Evolutionary conservation across 2,113 vertebrate species (phyloP), one percentile per base, ranked within the genome.

Genomic region (Misgurnus anguillicaudatus): DNA sequence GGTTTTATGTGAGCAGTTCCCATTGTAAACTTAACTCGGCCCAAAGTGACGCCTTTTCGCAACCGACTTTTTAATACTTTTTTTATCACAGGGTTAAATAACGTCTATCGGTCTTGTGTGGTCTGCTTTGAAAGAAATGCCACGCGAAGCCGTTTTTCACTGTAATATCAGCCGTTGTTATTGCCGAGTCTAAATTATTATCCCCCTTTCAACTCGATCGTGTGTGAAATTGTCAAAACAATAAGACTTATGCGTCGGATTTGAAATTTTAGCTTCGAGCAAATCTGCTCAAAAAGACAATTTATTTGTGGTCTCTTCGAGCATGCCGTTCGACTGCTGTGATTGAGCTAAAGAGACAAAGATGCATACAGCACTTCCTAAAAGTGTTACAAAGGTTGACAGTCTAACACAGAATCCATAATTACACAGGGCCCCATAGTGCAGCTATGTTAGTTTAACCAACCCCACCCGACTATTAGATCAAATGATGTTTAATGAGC

Each of bases 401-500:
- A 83, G 75, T 62, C 75, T 13, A 67, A 66, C 69, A 73, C 58
- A 62, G 17, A 65, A 71, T 79, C 38, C 64, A 64, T 81, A 81
- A 83, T 85, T 81, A 85, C 76, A 75, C 38, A 75, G 71, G 86
- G 85, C 84, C 90, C 86, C 88, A 31, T 87, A 90, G 90, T 87
- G 88, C 89, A 89, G 88, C 88, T 89, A 82, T 90, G 90, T 88
- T 91, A 88, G 84, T 91, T 91, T 90, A 92, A 90, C 85, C 86
- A 85, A 57, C 91, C 90, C 89, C 90, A 88, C 91, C 91, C 85
- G 87, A 90, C 89, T 89, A 92, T 94, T 93, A 94, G 91, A 87
- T 86, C 82, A 92, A 93, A 94, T 93, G 90, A 91, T 87, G 87
- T 90, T 90, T 93, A 94, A 94, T 94, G 90, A 91, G 89, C 72